These are phyloP conservation scores for Pogonognathellus flavescens DNA, from an alignment of 1,140 invertebrate species.

Conservation along the genomic window DNA sequence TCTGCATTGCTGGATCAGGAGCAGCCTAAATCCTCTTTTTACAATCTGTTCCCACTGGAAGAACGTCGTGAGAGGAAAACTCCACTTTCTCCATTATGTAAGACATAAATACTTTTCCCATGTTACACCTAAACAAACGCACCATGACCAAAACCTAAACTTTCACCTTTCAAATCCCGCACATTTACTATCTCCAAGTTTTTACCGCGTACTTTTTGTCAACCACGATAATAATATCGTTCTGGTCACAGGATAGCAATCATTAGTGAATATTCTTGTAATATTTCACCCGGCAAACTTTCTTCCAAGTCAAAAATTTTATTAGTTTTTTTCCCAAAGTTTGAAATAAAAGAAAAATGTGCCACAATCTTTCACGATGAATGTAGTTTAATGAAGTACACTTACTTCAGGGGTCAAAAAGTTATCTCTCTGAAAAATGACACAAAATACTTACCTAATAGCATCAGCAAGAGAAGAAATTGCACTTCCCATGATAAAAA, in stretches of 20 bases:
- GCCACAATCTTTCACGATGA: too few species aligned
- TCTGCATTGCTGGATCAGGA: not conserved
- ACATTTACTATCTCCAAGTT: not conserved
- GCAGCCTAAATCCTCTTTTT: not conserved
- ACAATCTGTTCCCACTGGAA: not conserved
- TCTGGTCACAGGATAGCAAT: not conserved
- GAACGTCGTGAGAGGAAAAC: conserved; percentile 4
- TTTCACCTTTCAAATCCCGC: not conserved
- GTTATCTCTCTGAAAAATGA: too few species aligned
- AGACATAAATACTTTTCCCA: not conserved
- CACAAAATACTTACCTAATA: too few species aligned
- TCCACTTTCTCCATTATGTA: conserved; percentile 3
- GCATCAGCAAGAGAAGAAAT: too few species aligned
- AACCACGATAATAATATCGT: not conserved
- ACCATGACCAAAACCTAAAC: not conserved
- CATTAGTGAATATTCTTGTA: too few species aligned
- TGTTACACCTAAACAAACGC: not conserved
- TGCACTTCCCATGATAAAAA: too few species aligned
- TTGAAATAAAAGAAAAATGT: too few species aligned
- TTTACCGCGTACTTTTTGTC: not conserved
- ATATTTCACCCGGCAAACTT: too few species aligned
- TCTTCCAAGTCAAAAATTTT: too few species aligned
- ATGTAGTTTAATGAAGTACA: too few species aligned
- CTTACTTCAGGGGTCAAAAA: too few species aligned
- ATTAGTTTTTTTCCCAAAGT: too few species aligned